Evolutionary conservation across 1,140 invertebrate species (phyloP).

Genomic region (Trichonephila clavipes): DNA sequence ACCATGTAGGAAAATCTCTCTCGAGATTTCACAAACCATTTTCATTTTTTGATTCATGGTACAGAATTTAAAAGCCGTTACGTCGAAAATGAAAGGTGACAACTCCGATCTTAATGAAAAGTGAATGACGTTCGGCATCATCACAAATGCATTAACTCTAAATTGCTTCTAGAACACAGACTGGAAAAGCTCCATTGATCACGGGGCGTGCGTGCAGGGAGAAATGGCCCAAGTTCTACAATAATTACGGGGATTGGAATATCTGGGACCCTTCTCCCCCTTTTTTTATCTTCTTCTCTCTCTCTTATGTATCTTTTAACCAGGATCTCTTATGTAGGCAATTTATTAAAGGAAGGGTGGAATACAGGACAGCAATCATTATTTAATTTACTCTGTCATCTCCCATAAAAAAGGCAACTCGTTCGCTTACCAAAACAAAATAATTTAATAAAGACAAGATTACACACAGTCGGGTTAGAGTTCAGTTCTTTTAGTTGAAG

Average conservation of each 20-base stretch:
- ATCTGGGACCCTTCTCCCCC: neutral
- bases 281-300: neutral
- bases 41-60: slow-evolving; percentile 38
- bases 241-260: slow-evolving; percentile 45
- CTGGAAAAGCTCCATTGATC: slow-evolving; percentile 53
- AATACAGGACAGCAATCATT: slow-evolving; percentile 36
- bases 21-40: slow-evolving; percentile 16
- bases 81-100: slow-evolving; percentile 64
- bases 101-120: slow-evolving; percentile 70
- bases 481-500: neutral
- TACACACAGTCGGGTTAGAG: neutral
- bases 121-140: slow-evolving; percentile 68
- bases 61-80: slow-evolving; percentile 71
- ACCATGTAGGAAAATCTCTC: slow-evolving; percentile 44
- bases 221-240: slow-evolving; percentile 29
- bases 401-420: neutral
- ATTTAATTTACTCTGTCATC: slow-evolving; percentile 28
- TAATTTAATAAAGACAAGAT: slow-evolving; percentile 39
- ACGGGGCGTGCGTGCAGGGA: neutral
- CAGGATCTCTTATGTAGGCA: slow-evolving; percentile 13
- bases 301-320: neutral
- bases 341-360: slow-evolving; percentile 12
- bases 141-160: slow-evolving; percentile 74
- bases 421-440: neutral
- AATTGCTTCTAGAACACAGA: slow-evolving; percentile 62